A percentile compares a stretch with the other conserved stretches of the same genome.
Conservation (phyloP, 2,113 vertebrate species). For the Cyprinodon tularosa region DNA sequence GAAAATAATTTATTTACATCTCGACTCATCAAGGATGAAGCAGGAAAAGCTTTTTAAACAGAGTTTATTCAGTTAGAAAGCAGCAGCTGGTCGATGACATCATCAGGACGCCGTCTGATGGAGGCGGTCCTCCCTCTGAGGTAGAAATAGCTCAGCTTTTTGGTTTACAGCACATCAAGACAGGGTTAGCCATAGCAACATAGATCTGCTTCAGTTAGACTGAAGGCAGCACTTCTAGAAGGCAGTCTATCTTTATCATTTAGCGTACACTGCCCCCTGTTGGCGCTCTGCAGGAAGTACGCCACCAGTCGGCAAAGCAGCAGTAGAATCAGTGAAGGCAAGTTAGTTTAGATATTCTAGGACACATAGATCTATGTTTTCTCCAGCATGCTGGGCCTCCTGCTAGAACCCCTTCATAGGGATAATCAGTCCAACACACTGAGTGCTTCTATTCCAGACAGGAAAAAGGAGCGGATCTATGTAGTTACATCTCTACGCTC, state of each 20-base stretch:
- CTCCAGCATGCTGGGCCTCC: not conserved
- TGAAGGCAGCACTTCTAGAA: not conserved
- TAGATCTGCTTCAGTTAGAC: no score
- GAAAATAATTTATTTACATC: not conserved
- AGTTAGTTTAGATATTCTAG: not conserved
- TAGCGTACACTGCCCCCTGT: constrained; percentile 29
- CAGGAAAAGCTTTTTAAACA: not conserved
- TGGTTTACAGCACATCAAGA: not conserved
- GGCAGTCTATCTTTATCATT: not conserved
- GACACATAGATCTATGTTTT: not conserved
- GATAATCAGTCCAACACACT: not conserved
- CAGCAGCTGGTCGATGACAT: not conserved
- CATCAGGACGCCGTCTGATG: no score
- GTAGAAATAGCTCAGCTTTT: not conserved
- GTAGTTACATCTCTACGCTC: no score
- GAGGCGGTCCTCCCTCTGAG: not conserved
- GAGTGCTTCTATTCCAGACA: not conserved
- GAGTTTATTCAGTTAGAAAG: not conserved
- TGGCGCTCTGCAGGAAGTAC: constrained; percentile 23
- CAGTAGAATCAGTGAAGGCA: not conserved
- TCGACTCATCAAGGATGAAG: not conserved
- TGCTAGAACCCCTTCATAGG: not conserved
- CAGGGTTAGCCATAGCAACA: not conserved
- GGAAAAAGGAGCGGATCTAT: no score
- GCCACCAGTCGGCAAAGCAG: constrained; percentile 4